Evolutionary conservation across 2,797 vertebrate genomes (phyloP).

Genomic region (Enteromius trimaculatus): DNA sequence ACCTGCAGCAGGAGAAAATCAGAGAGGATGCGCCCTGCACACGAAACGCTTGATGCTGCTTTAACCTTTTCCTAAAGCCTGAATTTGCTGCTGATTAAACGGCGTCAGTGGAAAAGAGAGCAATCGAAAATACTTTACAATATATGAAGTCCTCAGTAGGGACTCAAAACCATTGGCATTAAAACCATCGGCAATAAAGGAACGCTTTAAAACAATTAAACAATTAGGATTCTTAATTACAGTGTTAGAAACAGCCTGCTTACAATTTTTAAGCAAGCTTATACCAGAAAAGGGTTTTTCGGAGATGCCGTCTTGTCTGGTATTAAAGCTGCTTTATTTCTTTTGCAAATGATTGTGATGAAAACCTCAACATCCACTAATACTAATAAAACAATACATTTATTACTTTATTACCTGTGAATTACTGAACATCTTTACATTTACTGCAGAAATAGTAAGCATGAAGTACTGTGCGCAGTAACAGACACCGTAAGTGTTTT

Average conservation of each 20-base stretch:
- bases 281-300: background rate
- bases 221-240: slow-evolving; percentile 34
- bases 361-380: background rate
- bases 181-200: slow-evolving; percentile 3
- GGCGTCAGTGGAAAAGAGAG: slow-evolving; percentile 65
- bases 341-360: background rate
- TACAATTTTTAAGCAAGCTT: background rate
- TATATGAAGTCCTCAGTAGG: slow-evolving; percentile 51
- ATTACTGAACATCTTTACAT: background rate
- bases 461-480: background rate
- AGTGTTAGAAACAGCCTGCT: background rate
- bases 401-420: background rate
- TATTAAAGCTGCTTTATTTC: background rate
- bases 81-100: slow-evolving; percentile 68
- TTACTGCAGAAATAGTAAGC: background rate
- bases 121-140: slow-evolving; percentile 56
- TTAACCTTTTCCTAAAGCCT: slow-evolving; percentile 68
- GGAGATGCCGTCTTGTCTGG: background rate
- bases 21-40: slow-evolving; percentile 59
- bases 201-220: slow-evolving; percentile 14
- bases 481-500: background rate
- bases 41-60: slow-evolving; percentile 62
- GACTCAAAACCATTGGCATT: slow-evolving; percentile 12
- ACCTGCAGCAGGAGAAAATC: slow-evolving; percentile 67
- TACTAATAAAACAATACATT: background rate